These are phyloP conservation scores for Pholis gunnellus DNA, from an alignment of 2,113 vertebrate species.

Conservation along the genomic window DNA sequence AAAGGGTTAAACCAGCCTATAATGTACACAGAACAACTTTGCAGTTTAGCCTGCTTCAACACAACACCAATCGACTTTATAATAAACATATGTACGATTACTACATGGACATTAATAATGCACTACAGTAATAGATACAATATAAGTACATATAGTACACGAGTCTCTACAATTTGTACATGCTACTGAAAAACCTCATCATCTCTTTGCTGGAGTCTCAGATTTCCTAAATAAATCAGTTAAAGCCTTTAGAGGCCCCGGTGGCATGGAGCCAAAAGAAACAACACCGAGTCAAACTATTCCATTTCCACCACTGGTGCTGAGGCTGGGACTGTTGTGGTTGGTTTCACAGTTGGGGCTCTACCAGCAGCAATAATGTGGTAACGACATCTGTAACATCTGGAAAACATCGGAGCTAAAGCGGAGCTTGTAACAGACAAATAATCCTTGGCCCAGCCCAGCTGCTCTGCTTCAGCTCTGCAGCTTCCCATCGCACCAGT, in stretches of 20 bases:
- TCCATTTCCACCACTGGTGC: constrained; percentile 49
- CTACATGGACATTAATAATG: neutral
- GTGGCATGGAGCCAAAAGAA: constrained; percentile 70
- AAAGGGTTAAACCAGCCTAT: neutral
- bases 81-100: neutral
- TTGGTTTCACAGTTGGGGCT: constrained; percentile 55
- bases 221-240: constrained; percentile 72
- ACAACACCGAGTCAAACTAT: constrained; percentile 57
- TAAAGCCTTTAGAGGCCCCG: constrained; percentile 51
- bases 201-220: constrained; percentile 44
- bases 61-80: neutral
- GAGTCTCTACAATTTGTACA: constrained; percentile 1
- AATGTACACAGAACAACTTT: neutral
- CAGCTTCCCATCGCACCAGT: constrained; percentile 29
- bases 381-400: constrained; percentile 89
- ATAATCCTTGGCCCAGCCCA: constrained; percentile 15
- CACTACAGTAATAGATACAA: neutral
- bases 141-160: neutral
- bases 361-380: constrained; percentile 83
- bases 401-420: constrained; percentile 61
- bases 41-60: neutral
- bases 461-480: constrained; percentile 12
- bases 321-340: constrained; percentile 57
- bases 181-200: constrained; percentile 56
- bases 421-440: constrained; percentile 42